These are phyloP conservation scores for Drosophila setifemur DNA, from an alignment of 1,140 invertebrate genomes.

Conservation along the genomic window DNA sequence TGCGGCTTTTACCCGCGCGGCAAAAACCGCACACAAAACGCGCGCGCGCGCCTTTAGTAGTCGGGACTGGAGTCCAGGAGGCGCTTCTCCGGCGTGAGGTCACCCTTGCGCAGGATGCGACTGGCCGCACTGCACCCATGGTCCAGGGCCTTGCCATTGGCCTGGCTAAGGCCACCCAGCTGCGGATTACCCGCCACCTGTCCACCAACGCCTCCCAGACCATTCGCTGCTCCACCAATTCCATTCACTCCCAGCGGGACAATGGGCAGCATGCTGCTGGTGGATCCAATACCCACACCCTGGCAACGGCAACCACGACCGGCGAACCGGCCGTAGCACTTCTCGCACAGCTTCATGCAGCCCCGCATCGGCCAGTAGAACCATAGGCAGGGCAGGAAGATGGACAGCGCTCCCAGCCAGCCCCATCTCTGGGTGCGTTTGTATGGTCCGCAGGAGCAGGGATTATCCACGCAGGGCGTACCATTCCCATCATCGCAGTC, in stretches of 20 bases:
- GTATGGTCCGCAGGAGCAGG: conserved; percentile 91
- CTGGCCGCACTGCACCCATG: conserved; percentile 76
- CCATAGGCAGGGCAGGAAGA: conserved; percentile 93
- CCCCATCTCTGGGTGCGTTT: conserved; percentile 90
- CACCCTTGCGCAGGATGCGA: conserved; percentile 74
- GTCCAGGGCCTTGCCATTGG: conserved; percentile 58
- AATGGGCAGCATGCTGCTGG: conserved; percentile 82
- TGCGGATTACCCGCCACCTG: not conserved
- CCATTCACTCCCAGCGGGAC: conserved; percentile 70
- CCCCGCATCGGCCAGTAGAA: conserved; percentile 95
- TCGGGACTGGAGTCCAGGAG: conserved; percentile 84
- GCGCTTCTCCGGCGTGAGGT: conserved; percentile 84
- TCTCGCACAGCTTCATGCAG: conserved; percentile 89
- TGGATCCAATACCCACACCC: conserved; percentile 56
- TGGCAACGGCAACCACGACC: conserved; percentile 86
- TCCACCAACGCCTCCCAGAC: not conserved
- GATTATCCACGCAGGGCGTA: conserved; percentile 90
- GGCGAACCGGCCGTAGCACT: conserved; percentile 90
- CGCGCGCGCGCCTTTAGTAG: conserved; percentile 82
- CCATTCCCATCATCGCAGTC: conserved; percentile 87
- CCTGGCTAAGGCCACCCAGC: conserved; percentile 11
- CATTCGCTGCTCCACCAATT: conserved; percentile 6
- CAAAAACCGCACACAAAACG: conserved; percentile 58
- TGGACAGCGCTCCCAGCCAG: conserved; percentile 90
- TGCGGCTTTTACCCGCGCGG: conserved; percentile 47